phyloP scores from a whole-genome alignment of 2,888 invertebrate species.

The Adela reaumurella region DNA sequence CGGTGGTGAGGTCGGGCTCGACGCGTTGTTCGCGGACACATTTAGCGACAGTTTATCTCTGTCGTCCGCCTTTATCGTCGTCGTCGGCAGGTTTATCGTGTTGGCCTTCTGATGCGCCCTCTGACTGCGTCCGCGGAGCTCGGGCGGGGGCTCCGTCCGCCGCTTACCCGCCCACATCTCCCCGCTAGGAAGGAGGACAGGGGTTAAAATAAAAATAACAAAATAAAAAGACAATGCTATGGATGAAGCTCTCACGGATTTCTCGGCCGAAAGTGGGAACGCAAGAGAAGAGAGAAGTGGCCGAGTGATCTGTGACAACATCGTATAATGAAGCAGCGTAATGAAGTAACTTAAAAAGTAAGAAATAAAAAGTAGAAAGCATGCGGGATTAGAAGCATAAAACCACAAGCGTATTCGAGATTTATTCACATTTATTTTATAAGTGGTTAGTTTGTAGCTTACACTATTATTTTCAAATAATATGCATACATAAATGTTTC shows the following conservation, averaged over 20 bases:
- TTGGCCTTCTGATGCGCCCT: conserved; percentile 52
- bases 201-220: conserved; percentile 23
- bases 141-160: conserved; percentile 36
- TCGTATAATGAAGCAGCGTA: no score
- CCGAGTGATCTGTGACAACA: no score
- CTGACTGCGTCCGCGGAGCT: conserved; percentile 32
- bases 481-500: background rate
- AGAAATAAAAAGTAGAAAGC: conserved; percentile 29
- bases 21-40: conserved; percentile 23
- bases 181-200: conserved; percentile 20
- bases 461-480: conserved; percentile 16
- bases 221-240: conserved; percentile 17
- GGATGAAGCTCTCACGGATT: no score
- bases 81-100: conserved; percentile 59
- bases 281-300: no score
- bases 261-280: no score
- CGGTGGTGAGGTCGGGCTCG: conserved; percentile 14
- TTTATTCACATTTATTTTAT: conserved; percentile 50
- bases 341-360: conserved; percentile 15
- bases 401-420: conserved; percentile 38
- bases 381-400: conserved; percentile 51
- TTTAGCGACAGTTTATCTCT: no score
- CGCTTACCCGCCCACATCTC: conserved; percentile 33
- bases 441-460: conserved; percentile 29
- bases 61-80: conserved; percentile 25